Percentiles rank a stretch among this genome's conserved stretches.
Evolutionary conservation across 1,140 invertebrate genomes (phyloP).

Genomic region (Leptoteleia sp.): DNA sequence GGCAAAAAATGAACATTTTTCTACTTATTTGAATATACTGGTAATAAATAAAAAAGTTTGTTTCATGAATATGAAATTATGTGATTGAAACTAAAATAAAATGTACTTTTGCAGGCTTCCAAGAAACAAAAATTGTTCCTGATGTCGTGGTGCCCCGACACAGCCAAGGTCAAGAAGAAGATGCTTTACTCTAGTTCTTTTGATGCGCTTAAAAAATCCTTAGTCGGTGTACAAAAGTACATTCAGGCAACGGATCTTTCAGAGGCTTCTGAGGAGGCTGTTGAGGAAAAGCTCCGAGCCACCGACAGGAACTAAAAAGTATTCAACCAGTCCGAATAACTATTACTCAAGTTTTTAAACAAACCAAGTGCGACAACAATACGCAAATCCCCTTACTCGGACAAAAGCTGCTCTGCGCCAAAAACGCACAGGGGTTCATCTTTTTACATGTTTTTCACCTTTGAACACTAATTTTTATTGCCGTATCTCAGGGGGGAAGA

Average conservation of each 20-base stretch:
- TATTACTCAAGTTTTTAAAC: slow-evolving; percentile 70
- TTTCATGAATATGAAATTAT: too few species aligned
- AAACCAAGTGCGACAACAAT: slow-evolving; percentile 73
- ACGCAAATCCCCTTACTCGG: slow-evolving; percentile 75
- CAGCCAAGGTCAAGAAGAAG: slow-evolving; percentile 98
- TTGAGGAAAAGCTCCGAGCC: slow-evolving; percentile 94
- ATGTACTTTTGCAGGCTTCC: slow-evolving; percentile 83
- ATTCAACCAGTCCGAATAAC: slow-evolving; percentile 69
- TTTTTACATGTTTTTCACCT: slow-evolving; percentile 81
- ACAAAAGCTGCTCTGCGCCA: slow-evolving; percentile 75
- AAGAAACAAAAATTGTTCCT: slow-evolving; percentile 97
- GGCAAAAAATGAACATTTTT: too few species aligned
- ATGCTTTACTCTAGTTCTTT: slow-evolving; percentile 99
- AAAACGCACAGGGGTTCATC: slow-evolving; percentile 75
- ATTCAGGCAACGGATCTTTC: slow-evolving; percentile 97
- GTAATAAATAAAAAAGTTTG: too few species aligned
- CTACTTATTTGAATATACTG: too few species aligned
- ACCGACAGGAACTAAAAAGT: slow-evolving; percentile 92
- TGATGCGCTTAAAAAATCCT: slow-evolving; percentile 96
- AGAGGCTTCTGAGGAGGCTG: slow-evolving; percentile 94
- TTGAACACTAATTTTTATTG: slow-evolving; percentile 74
- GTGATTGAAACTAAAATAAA: background rate
- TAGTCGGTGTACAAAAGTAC: slow-evolving; percentile 97
- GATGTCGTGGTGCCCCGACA: slow-evolving; percentile 98
- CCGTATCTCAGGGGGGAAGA: slow-evolving; percentile 58